These are phyloP conservation scores for Triops cancriformis DNA, from an alignment of 1,140 invertebrate species.

Conservation along the genomic window DNA sequence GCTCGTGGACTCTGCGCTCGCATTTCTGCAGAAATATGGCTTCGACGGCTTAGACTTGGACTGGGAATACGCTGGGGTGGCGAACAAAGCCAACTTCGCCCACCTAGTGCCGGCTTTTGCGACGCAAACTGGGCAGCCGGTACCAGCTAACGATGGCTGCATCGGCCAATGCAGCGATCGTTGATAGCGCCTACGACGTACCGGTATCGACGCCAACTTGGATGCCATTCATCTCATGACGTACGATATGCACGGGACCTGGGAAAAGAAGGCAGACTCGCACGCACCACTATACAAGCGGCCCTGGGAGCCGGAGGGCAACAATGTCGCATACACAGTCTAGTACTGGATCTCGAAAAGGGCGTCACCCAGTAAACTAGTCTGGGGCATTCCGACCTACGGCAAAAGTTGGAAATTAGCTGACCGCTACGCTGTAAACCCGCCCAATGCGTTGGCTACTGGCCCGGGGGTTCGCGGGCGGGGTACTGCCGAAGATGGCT, in stretches of 20 bases:
- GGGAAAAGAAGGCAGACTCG: slow-evolving; percentile 79
- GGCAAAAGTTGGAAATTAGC: slow-evolving; percentile 37
- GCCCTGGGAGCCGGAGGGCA: slow-evolving; percentile 37
- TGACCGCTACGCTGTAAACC: too few species aligned
- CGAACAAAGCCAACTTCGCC: slow-evolving; percentile 59
- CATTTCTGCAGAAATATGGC: slow-evolving; percentile 54
- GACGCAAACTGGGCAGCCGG: slow-evolving; percentile 57
- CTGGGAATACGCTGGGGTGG: slow-evolving; percentile 76
- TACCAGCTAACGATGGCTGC: neutral
- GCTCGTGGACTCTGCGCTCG: slow-evolving; percentile 46
- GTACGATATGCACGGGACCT: slow-evolving; percentile 86
- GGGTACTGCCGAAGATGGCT: too few species aligned
- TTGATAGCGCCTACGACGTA: slow-evolving; percentile 34
- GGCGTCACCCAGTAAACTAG: slow-evolving; percentile 1
- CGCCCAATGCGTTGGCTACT: too few species aligned
- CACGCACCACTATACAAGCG: slow-evolving; percentile 74
- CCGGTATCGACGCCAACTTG: slow-evolving; percentile 39
- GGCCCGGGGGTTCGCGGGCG: neutral
- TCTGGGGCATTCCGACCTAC: slow-evolving; percentile 23
- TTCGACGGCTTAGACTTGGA: slow-evolving; percentile 78
- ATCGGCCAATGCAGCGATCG: neutral
- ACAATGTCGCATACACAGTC: too few species aligned
- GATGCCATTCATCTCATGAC: slow-evolving; percentile 82
- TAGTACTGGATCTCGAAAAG: neutral
- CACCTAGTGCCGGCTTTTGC: slow-evolving; percentile 43